These are phyloP conservation scores for Pedicia rivosa DNA, from an alignment of 2,888 invertebrate genomes.

Conservation along the genomic window DNA sequence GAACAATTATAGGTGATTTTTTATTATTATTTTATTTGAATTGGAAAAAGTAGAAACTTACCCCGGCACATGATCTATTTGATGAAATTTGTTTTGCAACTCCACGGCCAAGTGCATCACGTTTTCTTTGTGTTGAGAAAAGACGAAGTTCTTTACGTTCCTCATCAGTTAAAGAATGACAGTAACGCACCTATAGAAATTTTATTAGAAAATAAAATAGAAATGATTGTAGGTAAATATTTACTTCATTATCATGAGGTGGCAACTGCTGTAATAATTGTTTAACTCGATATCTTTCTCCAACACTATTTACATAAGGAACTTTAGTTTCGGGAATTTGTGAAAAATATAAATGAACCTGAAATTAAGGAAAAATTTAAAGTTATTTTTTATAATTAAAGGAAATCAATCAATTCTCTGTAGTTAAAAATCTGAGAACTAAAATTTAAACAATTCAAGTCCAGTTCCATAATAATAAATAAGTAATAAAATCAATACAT, in stretches of 20 bases:
- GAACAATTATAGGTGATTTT: too few species aligned
- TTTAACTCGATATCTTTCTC: constrained; percentile 83
- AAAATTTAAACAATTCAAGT: too few species aligned
- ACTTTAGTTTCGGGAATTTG: constrained; percentile 92
- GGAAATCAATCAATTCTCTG: constrained; percentile 6
- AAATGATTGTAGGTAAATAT: constrained; percentile 12
- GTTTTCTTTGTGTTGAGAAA: constrained; percentile 84
- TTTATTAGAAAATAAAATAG: constrained; percentile 1
- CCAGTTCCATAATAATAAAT: too few species aligned
- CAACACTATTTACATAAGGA: constrained; percentile 89
- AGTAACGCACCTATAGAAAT: constrained; percentile 63
- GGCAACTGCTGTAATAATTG: constrained; percentile 92
- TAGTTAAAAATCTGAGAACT: too few species aligned
- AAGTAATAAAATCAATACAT: too few species aligned
- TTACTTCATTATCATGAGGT: constrained; percentile 87
- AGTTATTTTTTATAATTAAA: background rate
- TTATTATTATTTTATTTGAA: too few species aligned
- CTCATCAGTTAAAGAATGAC: constrained; percentile 82
- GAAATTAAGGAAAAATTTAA: constrained; percentile 32
- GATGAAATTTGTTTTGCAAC: constrained; percentile 68
- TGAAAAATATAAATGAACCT: constrained; percentile 97
- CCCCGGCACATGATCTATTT: constrained; percentile 58
- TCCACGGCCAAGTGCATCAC: constrained; percentile 87
- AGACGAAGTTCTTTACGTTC: constrained; percentile 84
- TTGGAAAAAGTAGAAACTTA: constrained; percentile 33